Evolutionary conservation across 2,888 invertebrate genomes (phyloP), one percentile per base, ranked within the genome.

Genomic region (Heteromyza rotundicornis): DNA sequence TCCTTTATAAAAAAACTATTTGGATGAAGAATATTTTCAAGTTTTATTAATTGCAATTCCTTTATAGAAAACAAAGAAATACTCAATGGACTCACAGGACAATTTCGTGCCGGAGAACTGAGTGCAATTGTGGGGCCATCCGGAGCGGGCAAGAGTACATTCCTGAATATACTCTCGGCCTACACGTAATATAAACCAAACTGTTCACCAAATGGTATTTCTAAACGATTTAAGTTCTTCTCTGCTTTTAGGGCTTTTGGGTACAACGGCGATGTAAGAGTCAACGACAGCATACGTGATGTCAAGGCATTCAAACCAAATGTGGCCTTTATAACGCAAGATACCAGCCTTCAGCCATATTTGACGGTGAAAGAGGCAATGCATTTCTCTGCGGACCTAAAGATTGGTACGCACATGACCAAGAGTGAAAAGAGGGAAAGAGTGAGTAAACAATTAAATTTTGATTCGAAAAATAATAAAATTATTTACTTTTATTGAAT

Each of bases 301-400:
- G 85, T 90, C 65, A 87, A 89, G 68, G 83, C 85, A 60, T 90
- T 94, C 71, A 86, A 91, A 49, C 88, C 89, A 72, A 87, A 90
- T 65, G 90, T 92, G 2, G 94, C 94, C 70, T 96, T 95, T 83
- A 96, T 97, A 66, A 92, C 94, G 86, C 97, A 97, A 81, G 90
- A 94, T 72, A 91, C 92, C 72, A 87, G 87, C 75, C 85, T 96
- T 19, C 91, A 96, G 74, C 89, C 92, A 1, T 87, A 92, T 78
- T 86, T 97, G 35, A 93, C 94, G 1, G 92, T 95, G 2, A 86
- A 88, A 57, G 97, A 97, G 84, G 90, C 94, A 10, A 92, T 97
- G 88, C 85, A 86, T 70, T 89, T 95, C 63, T 94, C 96, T 0
- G 94, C 94, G 0, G 90, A 94, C 79, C 87, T 97, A 7, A 96